Percentiles rank a stretch among this genome's conserved stretches.
phyloP scores from a whole-genome alignment of 2,113 vertebrate species.

The Phylloscopus trochiloides region DNA sequence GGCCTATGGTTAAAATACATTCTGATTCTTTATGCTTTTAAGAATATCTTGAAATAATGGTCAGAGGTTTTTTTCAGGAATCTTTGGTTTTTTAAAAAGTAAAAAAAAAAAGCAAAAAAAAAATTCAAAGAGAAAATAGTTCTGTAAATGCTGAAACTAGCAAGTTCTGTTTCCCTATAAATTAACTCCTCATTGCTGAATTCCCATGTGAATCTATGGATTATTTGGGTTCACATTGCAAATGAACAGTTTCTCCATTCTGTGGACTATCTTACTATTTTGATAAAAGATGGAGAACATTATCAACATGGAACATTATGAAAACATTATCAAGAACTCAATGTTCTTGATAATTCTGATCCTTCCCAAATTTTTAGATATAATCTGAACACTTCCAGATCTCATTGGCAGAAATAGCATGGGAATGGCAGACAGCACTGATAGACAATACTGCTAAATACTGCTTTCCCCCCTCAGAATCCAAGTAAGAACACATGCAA shows the following conservation, averaged over 20 bases:
- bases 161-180: neutral
- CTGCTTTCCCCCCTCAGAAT: neutral
- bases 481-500: neutral
- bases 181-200: neutral
- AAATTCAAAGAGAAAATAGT: neutral
- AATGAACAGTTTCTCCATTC: neutral
- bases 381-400: neutral
- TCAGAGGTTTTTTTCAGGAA: neutral
- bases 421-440: neutral
- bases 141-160: neutral
- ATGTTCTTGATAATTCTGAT: neutral
- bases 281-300: neutral
- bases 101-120: accelerated
- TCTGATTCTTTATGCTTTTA: neutral
- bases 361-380: neutral
- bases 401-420: neutral
- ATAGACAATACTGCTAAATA: neutral
- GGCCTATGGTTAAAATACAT: neutral
- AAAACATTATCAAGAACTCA: neutral
- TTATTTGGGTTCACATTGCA: neutral
- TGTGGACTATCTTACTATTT: neutral
- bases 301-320: no score
- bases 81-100: neutral
- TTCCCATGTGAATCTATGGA: neutral
- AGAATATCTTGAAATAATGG: neutral